Base-by-base conservation (phyloP, 2,888 invertebrate species). In the Phyllotreta striolata region DNA sequence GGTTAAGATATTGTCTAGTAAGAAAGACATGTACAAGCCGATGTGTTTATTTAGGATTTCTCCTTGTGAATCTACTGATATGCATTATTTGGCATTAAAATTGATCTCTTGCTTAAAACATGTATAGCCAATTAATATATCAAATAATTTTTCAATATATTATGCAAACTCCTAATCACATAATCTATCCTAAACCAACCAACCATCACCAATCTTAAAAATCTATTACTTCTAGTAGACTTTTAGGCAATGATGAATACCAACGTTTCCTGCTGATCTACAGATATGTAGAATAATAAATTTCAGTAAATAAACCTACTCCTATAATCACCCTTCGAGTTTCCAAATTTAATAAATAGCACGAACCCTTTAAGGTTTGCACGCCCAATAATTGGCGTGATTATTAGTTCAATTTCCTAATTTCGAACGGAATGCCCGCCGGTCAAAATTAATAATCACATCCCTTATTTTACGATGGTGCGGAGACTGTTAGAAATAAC, bases 401-500 rank as follows among this genome's bases (percentile, higher is more conserved):
- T 54, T 39, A 54, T 54, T 54, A 54, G 9, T 40, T 54, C 54
- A 8, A 54, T 54, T 54, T 54, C 54, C 54, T 54, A 39, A 24
- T 54, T 52, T 38, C 47, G 47, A 47, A 47, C 47, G 47, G 13
- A 38, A 38, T 14, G 13, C 54, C 54, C 13, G 14, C 24, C 10
- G 54, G 40, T 40, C 54, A 14, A 54, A 54, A 40, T 54, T 54
- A 24, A 24, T 24, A 24, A 24, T 24, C 24, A 24, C 24, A 24
- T 24, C 24, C 24, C 24, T 24, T 24, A 24, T 24, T 24, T 24
- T 24, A 24, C 24, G 24, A 24, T 24, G 24, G 24, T 24, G 24
- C n/a, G n/a, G n/a, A n/a, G 24, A 24, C 24, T 24, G 24, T 24
- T 24, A 24, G 24, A 24, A 24, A 24, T 24, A 24, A 24, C 24